Conservation (phyloP, 2,113 vertebrate species). For the Osmerus mordax region DNA sequence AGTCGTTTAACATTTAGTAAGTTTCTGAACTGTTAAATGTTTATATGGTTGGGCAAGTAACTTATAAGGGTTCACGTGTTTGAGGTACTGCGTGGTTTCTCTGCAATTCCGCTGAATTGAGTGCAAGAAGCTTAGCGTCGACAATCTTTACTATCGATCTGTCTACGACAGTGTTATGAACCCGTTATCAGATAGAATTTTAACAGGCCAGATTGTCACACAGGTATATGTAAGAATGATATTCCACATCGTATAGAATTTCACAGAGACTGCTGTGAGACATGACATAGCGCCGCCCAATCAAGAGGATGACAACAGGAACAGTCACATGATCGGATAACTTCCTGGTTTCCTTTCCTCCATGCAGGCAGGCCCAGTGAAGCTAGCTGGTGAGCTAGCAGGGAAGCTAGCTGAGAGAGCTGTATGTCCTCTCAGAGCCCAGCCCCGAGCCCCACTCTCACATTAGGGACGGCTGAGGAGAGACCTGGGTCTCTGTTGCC, state of each 20-base stretch:
- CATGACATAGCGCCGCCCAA: no score
- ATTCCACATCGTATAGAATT: no score
- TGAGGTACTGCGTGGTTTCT: constrained; percentile 16
- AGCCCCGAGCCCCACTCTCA: constrained; percentile 36
- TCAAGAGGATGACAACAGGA: no score
- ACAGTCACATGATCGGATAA: no score
- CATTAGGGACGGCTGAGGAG: constrained; percentile 58
- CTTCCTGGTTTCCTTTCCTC: no score
- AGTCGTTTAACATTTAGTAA: constrained; percentile 38
- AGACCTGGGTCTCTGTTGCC: constrained; percentile 47
- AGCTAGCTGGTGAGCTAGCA: no score
- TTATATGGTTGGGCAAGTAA: constrained; percentile 38
- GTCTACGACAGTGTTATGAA: constrained; percentile 16
- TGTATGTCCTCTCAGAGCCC: not conserved
- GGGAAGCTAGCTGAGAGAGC: not conserved
- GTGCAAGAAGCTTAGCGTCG: constrained; percentile 32
- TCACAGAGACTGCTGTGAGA: no score
- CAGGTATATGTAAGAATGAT: no score
- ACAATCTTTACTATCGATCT: constrained; percentile 13
- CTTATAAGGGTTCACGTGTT: constrained; percentile 14
- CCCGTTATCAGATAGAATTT: no score
- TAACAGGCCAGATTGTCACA: no score
- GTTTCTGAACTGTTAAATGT: constrained; percentile 37
- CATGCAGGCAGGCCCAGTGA: no score
- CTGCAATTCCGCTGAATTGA: constrained; percentile 30